A percentile compares a stretch with the other conserved stretches of the same genome.
phyloP scores from a whole-genome alignment of 2,113 vertebrate species.

The Stercorarius parasiticus region DNA sequence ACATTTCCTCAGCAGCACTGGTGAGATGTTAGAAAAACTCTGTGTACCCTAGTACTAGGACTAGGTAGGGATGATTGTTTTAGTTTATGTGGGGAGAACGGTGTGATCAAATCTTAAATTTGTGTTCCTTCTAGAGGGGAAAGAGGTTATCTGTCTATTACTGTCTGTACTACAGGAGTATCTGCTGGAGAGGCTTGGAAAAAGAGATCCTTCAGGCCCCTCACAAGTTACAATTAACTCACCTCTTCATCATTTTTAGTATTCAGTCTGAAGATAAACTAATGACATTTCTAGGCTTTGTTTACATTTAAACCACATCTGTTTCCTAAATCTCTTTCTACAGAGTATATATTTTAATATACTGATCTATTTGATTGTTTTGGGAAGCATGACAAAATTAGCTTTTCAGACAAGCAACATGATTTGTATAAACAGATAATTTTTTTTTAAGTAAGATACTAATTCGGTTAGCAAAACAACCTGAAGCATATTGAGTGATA shows the following conservation, averaged over 20 bases:
- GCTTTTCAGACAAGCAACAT: not conserved
- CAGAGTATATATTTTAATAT: not conserved
- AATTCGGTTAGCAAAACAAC: not conserved
- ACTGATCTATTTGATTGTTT: not conserved
- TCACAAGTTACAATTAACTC: not conserved
- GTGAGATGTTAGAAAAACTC: not conserved
- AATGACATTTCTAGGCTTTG: not conserved
- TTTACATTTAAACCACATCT: conserved; percentile 2
- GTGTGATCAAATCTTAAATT: not conserved
- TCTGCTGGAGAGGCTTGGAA: not conserved
- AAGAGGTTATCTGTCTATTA: not conserved
- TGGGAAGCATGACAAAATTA: not conserved
- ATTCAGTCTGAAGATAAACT: not conserved
- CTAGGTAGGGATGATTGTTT: not conserved
- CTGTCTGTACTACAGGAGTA: not conserved
- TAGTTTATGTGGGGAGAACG: not conserved
- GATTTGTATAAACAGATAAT: not conserved
- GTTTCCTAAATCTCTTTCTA: not conserved
- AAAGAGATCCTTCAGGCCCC: not conserved
- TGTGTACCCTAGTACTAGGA: not conserved
- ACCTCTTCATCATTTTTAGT: not conserved
- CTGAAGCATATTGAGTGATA: not conserved
- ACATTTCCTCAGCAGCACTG: not conserved
- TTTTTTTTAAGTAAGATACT: not conserved
- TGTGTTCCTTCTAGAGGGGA: not conserved